Evolutionary conservation across 2,113 vertebrate genomes (phyloP).

Genomic region (Antechinus flavipes): DNA sequence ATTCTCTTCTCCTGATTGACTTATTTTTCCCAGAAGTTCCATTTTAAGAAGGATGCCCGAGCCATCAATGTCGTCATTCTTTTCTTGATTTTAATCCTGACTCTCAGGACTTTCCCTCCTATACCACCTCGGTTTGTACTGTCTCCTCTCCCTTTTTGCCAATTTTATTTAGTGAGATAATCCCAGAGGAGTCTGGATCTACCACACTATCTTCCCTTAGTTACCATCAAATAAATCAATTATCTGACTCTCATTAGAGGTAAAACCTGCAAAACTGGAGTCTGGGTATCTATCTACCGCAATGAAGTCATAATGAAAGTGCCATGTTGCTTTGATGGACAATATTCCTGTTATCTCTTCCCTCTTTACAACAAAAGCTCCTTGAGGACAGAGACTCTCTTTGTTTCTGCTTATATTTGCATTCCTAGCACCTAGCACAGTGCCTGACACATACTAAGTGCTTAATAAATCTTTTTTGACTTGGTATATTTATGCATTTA

Average conservation of each 20-base stretch:
- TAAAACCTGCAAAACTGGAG: background rate
- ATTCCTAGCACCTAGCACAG: background rate
- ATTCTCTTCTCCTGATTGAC: background rate
- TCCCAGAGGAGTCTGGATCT: background rate
- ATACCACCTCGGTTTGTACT: too few relatives aligned
- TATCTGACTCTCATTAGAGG: background rate
- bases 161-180: background rate
- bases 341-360: background rate
- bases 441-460: background rate
- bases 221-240: background rate
- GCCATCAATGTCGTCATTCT: background rate
- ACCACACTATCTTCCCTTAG: background rate
- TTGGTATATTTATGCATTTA: constrained; percentile 29
- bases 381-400: background rate
- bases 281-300: background rate
- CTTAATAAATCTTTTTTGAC: background rate
- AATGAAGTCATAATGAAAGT: background rate
- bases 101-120: background rate
- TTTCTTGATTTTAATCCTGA: background rate
- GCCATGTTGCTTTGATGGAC: background rate
- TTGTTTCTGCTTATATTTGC: background rate
- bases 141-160: background rate
- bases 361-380: background rate
- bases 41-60: background rate
- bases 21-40: background rate